Percentiles rank a stretch among this genome's conserved stretches.
Evolutionary conservation across 2,113 vertebrate genomes (phyloP).

Genomic region (Hyla sarda): DNA sequence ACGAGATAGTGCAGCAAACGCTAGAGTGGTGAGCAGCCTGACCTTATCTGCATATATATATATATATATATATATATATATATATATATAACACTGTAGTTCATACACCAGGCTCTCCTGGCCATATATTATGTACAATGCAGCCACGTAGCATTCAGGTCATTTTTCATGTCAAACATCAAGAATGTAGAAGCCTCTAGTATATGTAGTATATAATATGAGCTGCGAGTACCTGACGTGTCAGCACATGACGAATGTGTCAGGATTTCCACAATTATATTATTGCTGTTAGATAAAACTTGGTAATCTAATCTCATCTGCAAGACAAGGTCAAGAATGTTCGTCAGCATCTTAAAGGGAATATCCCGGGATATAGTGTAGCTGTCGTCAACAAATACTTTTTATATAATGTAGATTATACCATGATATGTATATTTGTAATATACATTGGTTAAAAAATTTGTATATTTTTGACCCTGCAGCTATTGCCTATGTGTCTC

Average conservation of each 20-base stretch:
- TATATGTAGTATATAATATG: background rate
- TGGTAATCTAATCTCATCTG: background rate
- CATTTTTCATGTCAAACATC: background rate
- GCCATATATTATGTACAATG: background rate
- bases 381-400: no score
- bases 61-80: no score
- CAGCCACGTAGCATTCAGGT: background rate
- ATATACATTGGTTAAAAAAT: no score
- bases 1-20: no score
- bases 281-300: background rate
- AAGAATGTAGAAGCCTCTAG: background rate
- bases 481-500: no score
- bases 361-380: no score
- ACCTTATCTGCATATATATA: no score
- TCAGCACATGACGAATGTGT: background rate
- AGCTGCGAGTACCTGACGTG: background rate
- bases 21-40: no score
- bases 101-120: background rate
- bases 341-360: background rate
- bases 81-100: background rate
- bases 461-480: no score
- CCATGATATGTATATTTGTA: no score
- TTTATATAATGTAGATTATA: no score
- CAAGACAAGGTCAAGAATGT: background rate
- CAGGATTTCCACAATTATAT: background rate